A percentile compares a stretch with the other conserved stretches of the same genome.
phyloP scores from a whole-genome alignment of 2,888 invertebrate species.

The Scotopteryx bipunctaria region DNA sequence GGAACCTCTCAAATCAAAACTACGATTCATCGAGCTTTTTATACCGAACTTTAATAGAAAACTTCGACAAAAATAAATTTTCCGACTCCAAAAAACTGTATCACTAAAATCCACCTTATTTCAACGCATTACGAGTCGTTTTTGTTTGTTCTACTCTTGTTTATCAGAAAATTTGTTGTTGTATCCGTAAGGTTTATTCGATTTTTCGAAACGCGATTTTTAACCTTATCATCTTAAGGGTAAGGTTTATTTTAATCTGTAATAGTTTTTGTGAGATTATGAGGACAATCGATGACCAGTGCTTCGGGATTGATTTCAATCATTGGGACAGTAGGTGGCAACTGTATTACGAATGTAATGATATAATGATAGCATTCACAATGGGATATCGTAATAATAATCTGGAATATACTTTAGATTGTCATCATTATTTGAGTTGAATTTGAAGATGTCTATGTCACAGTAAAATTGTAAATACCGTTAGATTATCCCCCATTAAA shows the following conservation, averaged over 20 bases:
- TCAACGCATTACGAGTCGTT: not conserved
- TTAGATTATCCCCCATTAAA: too few relatives aligned
- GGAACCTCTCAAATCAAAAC: conserved; percentile 63
- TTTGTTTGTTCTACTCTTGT: not conserved
- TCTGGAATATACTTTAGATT: too few relatives aligned
- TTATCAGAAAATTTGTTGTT: not conserved
- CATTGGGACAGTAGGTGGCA: conserved; percentile 75
- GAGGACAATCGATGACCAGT: conserved; percentile 65
- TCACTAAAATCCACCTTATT: conserved; percentile 18
- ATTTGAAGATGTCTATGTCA: too few relatives aligned
- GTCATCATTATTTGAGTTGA: too few relatives aligned
- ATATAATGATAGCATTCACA: conserved; percentile 24
- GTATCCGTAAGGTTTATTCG: not conserved
- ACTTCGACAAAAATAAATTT: conserved; percentile 46
- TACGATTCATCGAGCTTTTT: conserved; percentile 69
- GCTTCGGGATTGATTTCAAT: conserved; percentile 75
- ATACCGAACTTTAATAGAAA: conserved; percentile 62
- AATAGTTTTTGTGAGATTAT: conserved; percentile 34
- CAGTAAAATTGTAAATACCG: too few relatives aligned
- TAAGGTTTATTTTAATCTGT: conserved; percentile 29
- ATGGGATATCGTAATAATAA: not conserved
- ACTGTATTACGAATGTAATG: conserved; percentile 61
- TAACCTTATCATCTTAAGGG: rapidly evolving
- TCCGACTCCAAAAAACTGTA: not conserved
- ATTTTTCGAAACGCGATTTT: conserved; percentile 11